Evolutionary conservation across 2,888 invertebrate species (phyloP).

Genomic region (Xanthostigma xanthostigma): DNA sequence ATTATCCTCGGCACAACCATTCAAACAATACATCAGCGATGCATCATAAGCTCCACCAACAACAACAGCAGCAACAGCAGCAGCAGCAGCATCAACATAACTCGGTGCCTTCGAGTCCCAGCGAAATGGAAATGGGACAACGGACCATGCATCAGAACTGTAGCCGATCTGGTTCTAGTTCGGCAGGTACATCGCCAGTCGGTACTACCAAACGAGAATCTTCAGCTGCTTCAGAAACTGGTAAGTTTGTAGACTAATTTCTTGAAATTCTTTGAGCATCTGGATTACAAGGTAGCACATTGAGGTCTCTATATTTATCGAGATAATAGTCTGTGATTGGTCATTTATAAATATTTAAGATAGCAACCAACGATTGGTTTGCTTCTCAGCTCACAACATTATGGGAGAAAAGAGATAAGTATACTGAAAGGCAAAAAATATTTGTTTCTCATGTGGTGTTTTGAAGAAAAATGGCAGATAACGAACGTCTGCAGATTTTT

Average conservation of each 20-base stretch:
- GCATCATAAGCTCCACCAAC: slow-evolving; percentile 23
- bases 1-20: slow-evolving; percentile 26
- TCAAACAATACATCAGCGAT: slow-evolving; percentile 27
- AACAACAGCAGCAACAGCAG: slow-evolving; percentile 25
- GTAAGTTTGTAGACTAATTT: neutral
- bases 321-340: no score
- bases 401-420: no score
- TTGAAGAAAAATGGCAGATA: no score
- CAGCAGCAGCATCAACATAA: slow-evolving; percentile 32
- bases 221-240: slow-evolving; percentile 11
- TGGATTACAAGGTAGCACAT: no score
- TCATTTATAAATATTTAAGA: no score
- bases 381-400: no score
- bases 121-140: slow-evolving; percentile 42
- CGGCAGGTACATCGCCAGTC: slow-evolving; percentile 36
- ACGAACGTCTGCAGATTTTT: no score
- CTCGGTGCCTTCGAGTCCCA: slow-evolving; percentile 57
- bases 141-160: slow-evolving; percentile 21
- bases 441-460: no score
- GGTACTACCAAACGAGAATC: slow-evolving; percentile 35
- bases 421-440: no score
- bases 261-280: no score
- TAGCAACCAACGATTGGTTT: no score
- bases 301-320: no score
- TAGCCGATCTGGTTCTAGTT: slow-evolving; percentile 29